phyloP scores from a whole-genome alignment of 2,797 vertebrate species.

The Pangasius mekongensis region DNA sequence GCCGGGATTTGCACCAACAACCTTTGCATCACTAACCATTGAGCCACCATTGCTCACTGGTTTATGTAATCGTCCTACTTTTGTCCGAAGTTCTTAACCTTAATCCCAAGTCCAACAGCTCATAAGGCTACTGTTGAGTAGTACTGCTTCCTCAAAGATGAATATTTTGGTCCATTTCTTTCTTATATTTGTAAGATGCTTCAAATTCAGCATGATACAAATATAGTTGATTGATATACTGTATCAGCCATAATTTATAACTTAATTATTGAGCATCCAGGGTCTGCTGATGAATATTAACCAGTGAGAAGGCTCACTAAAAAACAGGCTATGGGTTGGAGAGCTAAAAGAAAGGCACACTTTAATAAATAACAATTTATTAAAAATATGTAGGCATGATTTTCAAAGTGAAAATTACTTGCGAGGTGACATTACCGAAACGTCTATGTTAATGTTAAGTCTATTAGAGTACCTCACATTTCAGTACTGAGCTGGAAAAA shows the following conservation, averaged over 20 bases:
- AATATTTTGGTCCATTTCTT: not conserved
- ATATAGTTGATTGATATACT: not conserved
- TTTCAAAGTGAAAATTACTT: not conserved
- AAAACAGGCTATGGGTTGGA: not conserved
- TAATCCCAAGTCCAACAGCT: not conserved
- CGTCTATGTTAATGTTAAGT: not conserved
- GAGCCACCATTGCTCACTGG: not conserved
- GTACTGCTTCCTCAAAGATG: not conserved
- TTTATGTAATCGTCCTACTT: not conserved
- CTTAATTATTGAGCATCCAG: not conserved
- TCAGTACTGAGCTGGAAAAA: constrained; percentile 6
- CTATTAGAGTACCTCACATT: not conserved
- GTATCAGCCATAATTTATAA: not conserved
- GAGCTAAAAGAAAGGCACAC: not conserved
- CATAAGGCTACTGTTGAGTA: not conserved
- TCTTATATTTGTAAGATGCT: not conserved
- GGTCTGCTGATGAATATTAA: not conserved
- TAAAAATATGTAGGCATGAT: not conserved
- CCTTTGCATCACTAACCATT: not conserved
- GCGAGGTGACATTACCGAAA: not conserved
- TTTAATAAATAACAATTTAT: not conserved
- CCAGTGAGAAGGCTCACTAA: not conserved
- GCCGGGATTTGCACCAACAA: not conserved
- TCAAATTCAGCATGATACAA: not conserved
- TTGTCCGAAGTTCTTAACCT: not conserved